A percentile compares a stretch with the other conserved stretches of the same genome.
phyloP scores from a whole-genome alignment of 2,888 invertebrate genomes.

The Cenopis cana region DNA sequence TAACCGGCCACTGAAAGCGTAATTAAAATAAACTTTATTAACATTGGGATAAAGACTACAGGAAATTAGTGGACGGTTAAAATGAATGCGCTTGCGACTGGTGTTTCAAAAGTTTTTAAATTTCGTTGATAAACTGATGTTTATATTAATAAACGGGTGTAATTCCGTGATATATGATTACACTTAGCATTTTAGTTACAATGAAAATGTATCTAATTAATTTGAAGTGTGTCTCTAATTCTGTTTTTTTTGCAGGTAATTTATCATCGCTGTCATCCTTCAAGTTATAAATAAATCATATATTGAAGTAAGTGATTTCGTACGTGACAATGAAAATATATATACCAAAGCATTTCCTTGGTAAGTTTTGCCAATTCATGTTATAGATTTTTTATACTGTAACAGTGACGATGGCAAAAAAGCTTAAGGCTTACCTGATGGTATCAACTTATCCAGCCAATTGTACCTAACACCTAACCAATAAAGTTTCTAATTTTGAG shows the following conservation, averaged over 20 bases:
- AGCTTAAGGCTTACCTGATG: no score
- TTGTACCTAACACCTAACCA: no score
- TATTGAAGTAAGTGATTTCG: background rate
- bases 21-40: constrained; percentile 12
- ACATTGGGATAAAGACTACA: constrained; percentile 4
- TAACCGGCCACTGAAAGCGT: background rate
- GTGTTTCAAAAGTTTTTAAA: constrained; percentile 14
- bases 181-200: background rate
- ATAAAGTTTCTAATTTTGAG: no score
- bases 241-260: constrained; percentile 21
- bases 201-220: background rate
- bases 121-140: constrained; percentile 22
- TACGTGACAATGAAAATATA: no score
- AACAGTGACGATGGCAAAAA: no score
- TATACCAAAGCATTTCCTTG: no score
- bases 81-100: constrained; percentile 19
- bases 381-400: no score
- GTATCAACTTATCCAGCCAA: no score
- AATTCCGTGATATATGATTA: constrained; percentile 5
- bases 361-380: no score
- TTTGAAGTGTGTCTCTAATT: background rate
- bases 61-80: constrained; percentile 19
- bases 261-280: background rate
- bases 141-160: constrained; percentile 4
- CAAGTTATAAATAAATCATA: background rate